Percentiles rank a stretch among this genome's conserved stretches.
phyloP scores from a whole-genome alignment of 2,797 vertebrate species.

The Meriones psammophilus region DNA sequence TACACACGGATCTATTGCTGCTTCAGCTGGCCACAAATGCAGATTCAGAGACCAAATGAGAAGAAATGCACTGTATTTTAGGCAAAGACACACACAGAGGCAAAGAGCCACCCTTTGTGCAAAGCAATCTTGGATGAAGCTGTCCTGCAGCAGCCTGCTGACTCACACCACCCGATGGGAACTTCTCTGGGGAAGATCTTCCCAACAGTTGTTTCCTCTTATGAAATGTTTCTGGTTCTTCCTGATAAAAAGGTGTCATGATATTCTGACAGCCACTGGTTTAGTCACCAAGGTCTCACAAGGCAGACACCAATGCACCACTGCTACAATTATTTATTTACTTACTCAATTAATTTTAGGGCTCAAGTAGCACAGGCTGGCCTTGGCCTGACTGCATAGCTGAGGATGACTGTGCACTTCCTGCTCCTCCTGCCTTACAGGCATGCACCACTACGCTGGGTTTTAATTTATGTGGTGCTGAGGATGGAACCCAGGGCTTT shows the following conservation, averaged over 20 bases:
- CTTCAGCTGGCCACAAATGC: not conserved
- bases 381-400: not conserved
- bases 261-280: slow-evolving; percentile 34
- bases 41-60: slow-evolving; percentile 3
- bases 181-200: slow-evolving; percentile 50
- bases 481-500: not conserved
- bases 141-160: not conserved
- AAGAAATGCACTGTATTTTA: not conserved
- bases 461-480: not conserved
- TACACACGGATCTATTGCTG: not conserved
- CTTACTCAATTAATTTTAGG: not conserved
- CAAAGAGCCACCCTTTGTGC: not conserved
- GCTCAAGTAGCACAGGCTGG: not conserved
- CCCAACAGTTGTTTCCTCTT: slow-evolving; percentile 64
- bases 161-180: slow-evolving; percentile 52
- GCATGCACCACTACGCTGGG: not conserved
- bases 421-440: not conserved
- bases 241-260: slow-evolving; percentile 17
- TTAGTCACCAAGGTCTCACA: not conserved
- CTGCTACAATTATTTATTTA: not conserved
- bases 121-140: slow-evolving; percentile 34
- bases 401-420: not conserved
- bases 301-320: not conserved
- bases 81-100: not conserved
- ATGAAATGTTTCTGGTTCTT: slow-evolving; percentile 65